phyloP scores from a whole-genome alignment of 2,888 invertebrate genomes.

The Cephus nigrinus region DNA sequence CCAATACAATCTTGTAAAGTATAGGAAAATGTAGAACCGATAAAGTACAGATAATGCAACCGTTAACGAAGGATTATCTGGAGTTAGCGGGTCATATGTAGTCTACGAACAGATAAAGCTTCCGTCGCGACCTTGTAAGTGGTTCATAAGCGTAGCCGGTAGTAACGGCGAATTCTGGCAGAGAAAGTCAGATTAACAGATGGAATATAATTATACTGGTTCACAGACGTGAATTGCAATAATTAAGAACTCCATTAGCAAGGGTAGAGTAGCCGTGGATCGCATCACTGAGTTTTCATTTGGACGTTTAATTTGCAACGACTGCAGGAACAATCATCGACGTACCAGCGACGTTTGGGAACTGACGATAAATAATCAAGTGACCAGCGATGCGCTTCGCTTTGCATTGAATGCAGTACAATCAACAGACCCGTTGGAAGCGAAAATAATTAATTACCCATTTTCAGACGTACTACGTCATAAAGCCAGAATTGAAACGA shows the following conservation, averaged over 20 bases:
- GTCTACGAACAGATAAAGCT: neutral
- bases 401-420: no score
- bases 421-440: no score
- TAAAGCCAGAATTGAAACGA: no score
- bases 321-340: no score
- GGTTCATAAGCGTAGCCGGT: neutral
- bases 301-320: no score
- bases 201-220: conserved; percentile 8
- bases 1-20: neutral
- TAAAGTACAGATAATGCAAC: neutral
- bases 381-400: no score
- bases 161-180: neutral
- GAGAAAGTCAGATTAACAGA: no score
- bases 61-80: neutral
- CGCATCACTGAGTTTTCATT: no score
- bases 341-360: neutral
- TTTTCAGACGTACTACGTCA: no score
- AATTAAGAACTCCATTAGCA: conserved; percentile 28
- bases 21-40: neutral
- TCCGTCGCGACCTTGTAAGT: neutral
- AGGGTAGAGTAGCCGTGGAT: neutral
- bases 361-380: neutral
- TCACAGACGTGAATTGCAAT: conserved; percentile 23
- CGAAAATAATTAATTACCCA: no score
- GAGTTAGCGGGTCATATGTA: neutral